Evolutionary conservation across 2,888 invertebrate genomes (phyloP).

Genomic region (Cylindroiulus punctatus): DNA sequence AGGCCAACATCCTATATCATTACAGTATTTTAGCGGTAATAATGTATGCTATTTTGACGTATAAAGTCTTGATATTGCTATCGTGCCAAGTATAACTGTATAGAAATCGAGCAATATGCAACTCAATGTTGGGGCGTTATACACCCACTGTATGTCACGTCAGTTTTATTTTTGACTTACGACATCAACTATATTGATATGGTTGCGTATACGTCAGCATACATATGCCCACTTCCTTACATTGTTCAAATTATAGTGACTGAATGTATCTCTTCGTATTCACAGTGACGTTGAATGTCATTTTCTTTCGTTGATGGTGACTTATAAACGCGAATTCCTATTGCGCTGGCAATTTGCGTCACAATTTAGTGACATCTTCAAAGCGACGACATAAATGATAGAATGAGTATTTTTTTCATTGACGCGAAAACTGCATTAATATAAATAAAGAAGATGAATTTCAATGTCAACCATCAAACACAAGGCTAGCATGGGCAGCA

Average conservation of each 20-base stretch:
- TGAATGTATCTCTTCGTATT: not conserved
- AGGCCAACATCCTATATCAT: too few species aligned
- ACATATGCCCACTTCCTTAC: not conserved
- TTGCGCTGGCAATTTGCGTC: constrained; percentile 25
- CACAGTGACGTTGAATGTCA: not conserved
- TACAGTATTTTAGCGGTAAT: too few species aligned
- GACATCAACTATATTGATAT: not conserved
- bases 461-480: not conserved
- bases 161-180: not conserved
- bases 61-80: not conserved
- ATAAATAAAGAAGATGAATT: constrained; percentile 29
- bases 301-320: constrained; percentile 5
- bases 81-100: not conserved
- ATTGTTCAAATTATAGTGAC: constrained; percentile 11
- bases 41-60: too few species aligned
- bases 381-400: constrained; percentile 36
- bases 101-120: not conserved
- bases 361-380: constrained; percentile 29
- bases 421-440: constrained; percentile 23
- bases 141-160: not conserved
- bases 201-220: not conserved
- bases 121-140: not conserved
- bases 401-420: constrained; percentile 8
- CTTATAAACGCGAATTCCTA: not conserved
- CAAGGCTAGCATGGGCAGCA: not conserved